Evolutionary conservation across 2,113 vertebrate species (phyloP).

Genomic region (Chionomys nivalis): DNA sequence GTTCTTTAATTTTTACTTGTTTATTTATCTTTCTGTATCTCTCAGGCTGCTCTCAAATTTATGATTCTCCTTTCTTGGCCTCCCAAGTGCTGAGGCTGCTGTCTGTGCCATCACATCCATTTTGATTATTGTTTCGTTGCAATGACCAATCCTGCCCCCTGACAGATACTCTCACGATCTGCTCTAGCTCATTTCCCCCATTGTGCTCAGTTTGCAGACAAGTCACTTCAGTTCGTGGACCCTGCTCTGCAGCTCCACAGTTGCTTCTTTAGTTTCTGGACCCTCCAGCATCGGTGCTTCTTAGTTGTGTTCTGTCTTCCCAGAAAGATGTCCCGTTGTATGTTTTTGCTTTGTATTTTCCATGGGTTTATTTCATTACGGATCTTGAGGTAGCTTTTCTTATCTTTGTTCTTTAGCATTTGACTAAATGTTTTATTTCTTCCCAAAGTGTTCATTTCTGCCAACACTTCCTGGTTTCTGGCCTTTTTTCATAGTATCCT

Average conservation of each 20-base stretch:
- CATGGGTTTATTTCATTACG: neutral
- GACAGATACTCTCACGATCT: neutral
- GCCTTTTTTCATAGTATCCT: neutral
- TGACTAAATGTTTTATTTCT: conserved; percentile 19
- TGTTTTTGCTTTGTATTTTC: conserved; percentile 7
- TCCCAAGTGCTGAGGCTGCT: neutral
- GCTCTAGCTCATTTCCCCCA: neutral
- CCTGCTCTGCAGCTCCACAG: neutral
- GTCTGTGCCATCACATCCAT: neutral
- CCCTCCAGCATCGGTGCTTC: neutral
- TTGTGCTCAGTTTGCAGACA: neutral
- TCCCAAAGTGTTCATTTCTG: neutral
- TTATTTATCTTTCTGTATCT: neutral
- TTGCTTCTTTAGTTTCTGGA: neutral
- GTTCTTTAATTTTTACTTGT: neutral
- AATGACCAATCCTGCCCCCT: neutral
- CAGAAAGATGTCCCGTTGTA: neutral
- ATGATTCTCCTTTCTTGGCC: neutral
- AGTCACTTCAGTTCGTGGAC: neutral
- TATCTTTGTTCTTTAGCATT: neutral
- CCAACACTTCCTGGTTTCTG: neutral
- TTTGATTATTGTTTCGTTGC: neutral
- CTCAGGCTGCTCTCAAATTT: neutral
- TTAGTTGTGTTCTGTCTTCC: neutral
- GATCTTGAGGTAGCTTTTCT: neutral